Conservation (phyloP, 2,113 vertebrate species). For the Podarcis raffonei region DNA sequence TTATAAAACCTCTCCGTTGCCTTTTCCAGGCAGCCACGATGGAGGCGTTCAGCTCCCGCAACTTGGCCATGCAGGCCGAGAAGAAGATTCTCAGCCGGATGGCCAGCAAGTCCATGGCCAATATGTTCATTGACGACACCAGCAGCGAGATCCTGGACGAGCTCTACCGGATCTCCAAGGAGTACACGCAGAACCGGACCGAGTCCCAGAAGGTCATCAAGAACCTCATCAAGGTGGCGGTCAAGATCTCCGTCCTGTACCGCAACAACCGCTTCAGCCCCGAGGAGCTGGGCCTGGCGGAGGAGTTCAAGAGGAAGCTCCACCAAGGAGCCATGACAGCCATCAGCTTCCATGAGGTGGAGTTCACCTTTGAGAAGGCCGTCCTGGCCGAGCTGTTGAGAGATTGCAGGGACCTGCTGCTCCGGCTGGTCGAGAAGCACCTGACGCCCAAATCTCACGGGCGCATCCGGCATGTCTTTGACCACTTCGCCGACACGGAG, state of each 20-base stretch:
- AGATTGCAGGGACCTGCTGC: constrained; percentile 81
- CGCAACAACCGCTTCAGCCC: constrained; percentile 81
- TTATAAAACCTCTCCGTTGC: too few species aligned
- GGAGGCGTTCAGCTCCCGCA: constrained; percentile 89
- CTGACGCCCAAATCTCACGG: constrained; percentile 89
- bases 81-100: constrained; percentile 90
- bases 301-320: constrained; percentile 86
- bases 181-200: constrained; percentile 77
- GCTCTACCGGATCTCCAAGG: constrained; percentile 88
- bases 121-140: constrained; percentile 90
- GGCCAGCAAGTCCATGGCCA: constrained; percentile 84
- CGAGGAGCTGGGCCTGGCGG: constrained; percentile 79
- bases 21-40: constrained; percentile 58
- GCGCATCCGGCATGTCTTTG: constrained; percentile 89
- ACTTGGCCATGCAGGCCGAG: constrained; percentile 84
- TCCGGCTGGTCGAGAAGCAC: constrained; percentile 84
- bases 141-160: constrained; percentile 89
- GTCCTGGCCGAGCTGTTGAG: constrained; percentile 79
- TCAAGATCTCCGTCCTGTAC: constrained; percentile 87
- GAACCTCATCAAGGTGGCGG: constrained; percentile 87
- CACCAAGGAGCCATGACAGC: constrained; percentile 87
- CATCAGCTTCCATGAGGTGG: constrained; percentile 90
- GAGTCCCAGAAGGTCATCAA: constrained; percentile 89
- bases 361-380: constrained; percentile 86
- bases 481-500: constrained; percentile 83